A percentile compares a stretch with the other conserved stretches of the same genome.
Conservation (phyloP, 2,113 vertebrate species). For the Cranoglanis bouderius region DNA sequence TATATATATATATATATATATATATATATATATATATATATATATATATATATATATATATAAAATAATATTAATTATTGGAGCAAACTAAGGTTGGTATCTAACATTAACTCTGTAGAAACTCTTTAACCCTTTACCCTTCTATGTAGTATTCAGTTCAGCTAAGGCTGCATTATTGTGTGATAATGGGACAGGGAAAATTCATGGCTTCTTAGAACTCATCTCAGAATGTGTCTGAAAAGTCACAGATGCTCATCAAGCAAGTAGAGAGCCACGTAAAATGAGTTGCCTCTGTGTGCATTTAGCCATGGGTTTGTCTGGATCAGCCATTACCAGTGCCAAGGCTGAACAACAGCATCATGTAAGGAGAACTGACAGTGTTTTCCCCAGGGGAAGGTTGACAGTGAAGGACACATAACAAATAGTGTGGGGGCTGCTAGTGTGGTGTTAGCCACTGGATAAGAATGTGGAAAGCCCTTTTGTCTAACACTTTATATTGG, state of each 20-base stretch:
- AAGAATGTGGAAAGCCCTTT: constrained; percentile 39
- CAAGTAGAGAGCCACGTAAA: constrained; percentile 8
- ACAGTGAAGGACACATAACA: constrained; percentile 67
- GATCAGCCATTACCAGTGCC: constrained; percentile 70
- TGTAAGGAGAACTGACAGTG: constrained; percentile 75
- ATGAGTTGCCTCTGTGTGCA: constrained; percentile 43
- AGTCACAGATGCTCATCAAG: neutral
- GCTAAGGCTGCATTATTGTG: neutral
- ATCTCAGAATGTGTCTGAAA: neutral
- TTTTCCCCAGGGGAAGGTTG: constrained; percentile 70
- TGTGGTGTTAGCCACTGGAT: constrained; percentile 31
- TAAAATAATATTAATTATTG: no score
- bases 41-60: no score
- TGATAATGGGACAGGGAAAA: neutral
- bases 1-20: no score
- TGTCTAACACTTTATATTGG: neutral
- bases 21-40: no score
- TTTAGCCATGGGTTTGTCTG: constrained; percentile 56
- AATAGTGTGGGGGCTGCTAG: neutral
- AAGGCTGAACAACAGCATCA: constrained; percentile 57
- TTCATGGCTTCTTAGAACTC: neutral
- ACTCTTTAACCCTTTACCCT: neutral
- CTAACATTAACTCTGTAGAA: neutral
- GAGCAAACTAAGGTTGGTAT: neutral
- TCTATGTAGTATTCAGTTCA: neutral